Base-by-base conservation (phyloP, 2,888 invertebrate genomes). In the Apantesis nais region DNA sequence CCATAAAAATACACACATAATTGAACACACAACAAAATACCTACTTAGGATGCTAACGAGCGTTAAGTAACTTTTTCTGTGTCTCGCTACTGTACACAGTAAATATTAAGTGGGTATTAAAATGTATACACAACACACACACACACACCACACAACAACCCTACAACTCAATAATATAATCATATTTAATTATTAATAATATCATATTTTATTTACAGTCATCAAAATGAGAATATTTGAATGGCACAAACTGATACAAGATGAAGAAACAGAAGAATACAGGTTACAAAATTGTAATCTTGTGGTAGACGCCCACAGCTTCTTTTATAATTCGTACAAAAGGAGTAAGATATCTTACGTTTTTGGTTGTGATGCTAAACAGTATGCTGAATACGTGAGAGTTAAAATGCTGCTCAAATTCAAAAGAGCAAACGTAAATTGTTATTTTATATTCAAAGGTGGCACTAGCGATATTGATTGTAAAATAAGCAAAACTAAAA, bases 221-320 rank as follows among this genome's bases (percentile, higher is more conserved):
- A 9, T 64, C 48, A 64, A 64, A 31, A 64, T 64, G 64, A 64
- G 22, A 31, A 48, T 64, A 14, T 48, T 52, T 31, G n/a, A 8
- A 25, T 31, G 48, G 8, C 4, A 34, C 12, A 48, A 64, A 48
- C 48, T 64, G 2, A 25, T 64, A 34, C 48, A 14, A 12, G 12
- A 9, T 12, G 64, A 64, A n/a, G 64, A 31, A 64, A 44, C 48
- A 12, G 64, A 64, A 34, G 64, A 48, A 31, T 16, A 12, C 22
- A 44, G 31, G 7, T 34, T 64, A 31, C 11, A 48, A 48, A 64
- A 64, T n/a, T 62, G 52, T 63, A 19, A 34, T 19, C 81, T 90
- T 0, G 89, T 90, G 0, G 83, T 90, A 1, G 90, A 90, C 48
- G 90, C 79, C 0, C 85, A 87, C 22, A 85, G 85, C 48, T 81